Evolutionary conservation across 2,888 invertebrate genomes (phyloP).

Genomic region (Gari tellinella): DNA sequence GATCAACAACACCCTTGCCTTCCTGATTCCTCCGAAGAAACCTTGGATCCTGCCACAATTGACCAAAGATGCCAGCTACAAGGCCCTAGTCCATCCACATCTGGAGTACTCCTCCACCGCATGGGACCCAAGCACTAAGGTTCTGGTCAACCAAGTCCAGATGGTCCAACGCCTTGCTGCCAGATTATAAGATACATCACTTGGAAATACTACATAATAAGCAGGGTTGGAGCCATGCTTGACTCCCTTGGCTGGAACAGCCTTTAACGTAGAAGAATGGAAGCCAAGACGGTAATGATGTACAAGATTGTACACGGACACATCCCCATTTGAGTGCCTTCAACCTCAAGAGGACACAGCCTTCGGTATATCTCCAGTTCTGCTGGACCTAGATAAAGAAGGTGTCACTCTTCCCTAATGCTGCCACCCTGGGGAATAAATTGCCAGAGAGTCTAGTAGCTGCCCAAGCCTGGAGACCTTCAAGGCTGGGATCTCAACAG

Average conservation of each 20-base stretch:
- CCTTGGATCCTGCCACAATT: slow-evolving; percentile 5
- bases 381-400: slow-evolving; percentile 7
- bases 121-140: slow-evolving; percentile 15
- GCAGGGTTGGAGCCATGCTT: slow-evolving; percentile 10
- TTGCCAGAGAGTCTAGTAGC: slow-evolving; percentile 2
- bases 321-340: neutral
- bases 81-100: slow-evolving; percentile 12
- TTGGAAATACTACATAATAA: slow-evolving; percentile 1
- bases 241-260: no score
- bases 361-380: no score
- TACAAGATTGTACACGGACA: slow-evolving; percentile 7
- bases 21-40: no score
- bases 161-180: slow-evolving; percentile 19
- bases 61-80: slow-evolving; percentile 9
- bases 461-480: slow-evolving; percentile 10
- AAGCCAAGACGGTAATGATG: no score
- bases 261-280: no score
- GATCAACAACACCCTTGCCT: neutral
- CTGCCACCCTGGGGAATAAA: slow-evolving; percentile 3
- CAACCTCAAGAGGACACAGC: no score
- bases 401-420: slow-evolving; percentile 2
- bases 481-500: slow-evolving; percentile 1
- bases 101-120: slow-evolving; percentile 9
- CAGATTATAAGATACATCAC: slow-evolving; percentile 14
- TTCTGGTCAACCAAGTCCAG: neutral